phyloP scores from a whole-genome alignment of 1,140 invertebrate species.

The Lasaia peninsularis region DNA sequence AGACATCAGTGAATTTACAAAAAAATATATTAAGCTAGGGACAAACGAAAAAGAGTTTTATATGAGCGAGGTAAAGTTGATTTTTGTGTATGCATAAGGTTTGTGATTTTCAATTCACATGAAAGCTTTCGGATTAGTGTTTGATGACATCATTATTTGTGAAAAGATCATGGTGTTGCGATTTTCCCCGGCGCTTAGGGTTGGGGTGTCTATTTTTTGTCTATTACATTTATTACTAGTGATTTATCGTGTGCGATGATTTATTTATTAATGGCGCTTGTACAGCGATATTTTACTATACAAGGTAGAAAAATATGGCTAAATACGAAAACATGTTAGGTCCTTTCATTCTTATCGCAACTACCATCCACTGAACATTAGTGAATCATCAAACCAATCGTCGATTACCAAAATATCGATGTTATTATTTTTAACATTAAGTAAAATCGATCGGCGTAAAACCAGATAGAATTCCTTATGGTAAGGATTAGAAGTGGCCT shows the following conservation, averaged over 20 bases:
- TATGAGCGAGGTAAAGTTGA: conserved; percentile 28
- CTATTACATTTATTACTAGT: conserved; percentile 42
- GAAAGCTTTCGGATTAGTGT: conserved; percentile 76
- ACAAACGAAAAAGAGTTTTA: conserved; percentile 13
- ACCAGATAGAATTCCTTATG: too few species aligned
- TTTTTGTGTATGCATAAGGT: conserved; percentile 1
- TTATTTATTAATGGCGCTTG: not conserved
- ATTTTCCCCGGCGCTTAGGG: conserved; percentile 50
- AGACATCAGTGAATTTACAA: not conserved
- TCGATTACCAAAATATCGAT: too few species aligned
- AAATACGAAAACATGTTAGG: too few species aligned
- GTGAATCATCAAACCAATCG: too few species aligned
- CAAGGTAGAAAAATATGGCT: too few species aligned
- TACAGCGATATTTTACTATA: not conserved
- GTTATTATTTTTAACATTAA: too few species aligned
- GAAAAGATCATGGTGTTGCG: conserved; percentile 69
- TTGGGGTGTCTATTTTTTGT: conserved; percentile 34
- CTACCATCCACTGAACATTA: too few species aligned
- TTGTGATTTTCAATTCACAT: conserved; percentile 63
- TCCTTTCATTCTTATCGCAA: too few species aligned
- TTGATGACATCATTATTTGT: conserved; percentile 76
- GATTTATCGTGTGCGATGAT: conserved; percentile 54
- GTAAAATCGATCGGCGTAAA: too few species aligned
- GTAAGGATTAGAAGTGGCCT: too few species aligned
- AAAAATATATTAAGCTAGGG: not conserved